These are phyloP conservation scores for Pristionchus entomophagus DNA, from an alignment of 2,888 invertebrate species.

Conservation along the genomic window DNA sequence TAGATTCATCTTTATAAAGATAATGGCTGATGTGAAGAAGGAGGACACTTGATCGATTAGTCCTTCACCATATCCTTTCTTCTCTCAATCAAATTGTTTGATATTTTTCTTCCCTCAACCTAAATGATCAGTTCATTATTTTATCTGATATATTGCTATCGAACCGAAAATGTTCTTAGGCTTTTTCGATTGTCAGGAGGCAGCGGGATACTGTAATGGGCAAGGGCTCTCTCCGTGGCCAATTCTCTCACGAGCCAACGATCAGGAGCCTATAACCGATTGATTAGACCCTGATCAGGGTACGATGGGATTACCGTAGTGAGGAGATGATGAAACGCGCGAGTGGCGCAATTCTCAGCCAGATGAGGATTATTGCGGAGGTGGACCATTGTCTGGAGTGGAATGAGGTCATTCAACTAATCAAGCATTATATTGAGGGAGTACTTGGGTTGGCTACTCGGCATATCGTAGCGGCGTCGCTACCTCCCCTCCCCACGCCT, in stretches of 20 bases:
- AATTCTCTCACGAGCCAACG: conserved; percentile 56
- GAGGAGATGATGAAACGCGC: conserved; percentile 35
- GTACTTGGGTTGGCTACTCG: no score
- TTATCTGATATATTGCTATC: background rate
- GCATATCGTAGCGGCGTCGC: no score
- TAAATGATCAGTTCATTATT: no score
- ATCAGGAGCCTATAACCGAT: conserved; percentile 53
- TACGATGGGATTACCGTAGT: background rate
- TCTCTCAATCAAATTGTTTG: conserved; percentile 51
- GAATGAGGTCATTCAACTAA: no score
- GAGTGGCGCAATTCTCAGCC: background rate
- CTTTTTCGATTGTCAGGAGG: conserved; percentile 54
- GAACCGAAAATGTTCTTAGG: conserved; percentile 43
- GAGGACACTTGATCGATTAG: background rate
- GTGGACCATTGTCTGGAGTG: conserved; percentile 3
- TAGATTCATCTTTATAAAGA: no score
- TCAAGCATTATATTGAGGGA: background rate
- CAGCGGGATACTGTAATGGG: conserved; percentile 64
- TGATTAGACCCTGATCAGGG: background rate
- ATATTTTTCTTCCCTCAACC: conserved; percentile 64
- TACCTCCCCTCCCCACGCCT: no score
- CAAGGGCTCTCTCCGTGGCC: conserved; percentile 53
- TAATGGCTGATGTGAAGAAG: no score
- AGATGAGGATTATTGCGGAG: conserved; percentile 19
- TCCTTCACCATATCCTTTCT: background rate